Base-by-base conservation (phyloP, 2,888 invertebrate species). In the Resseliella maxima region DNA sequence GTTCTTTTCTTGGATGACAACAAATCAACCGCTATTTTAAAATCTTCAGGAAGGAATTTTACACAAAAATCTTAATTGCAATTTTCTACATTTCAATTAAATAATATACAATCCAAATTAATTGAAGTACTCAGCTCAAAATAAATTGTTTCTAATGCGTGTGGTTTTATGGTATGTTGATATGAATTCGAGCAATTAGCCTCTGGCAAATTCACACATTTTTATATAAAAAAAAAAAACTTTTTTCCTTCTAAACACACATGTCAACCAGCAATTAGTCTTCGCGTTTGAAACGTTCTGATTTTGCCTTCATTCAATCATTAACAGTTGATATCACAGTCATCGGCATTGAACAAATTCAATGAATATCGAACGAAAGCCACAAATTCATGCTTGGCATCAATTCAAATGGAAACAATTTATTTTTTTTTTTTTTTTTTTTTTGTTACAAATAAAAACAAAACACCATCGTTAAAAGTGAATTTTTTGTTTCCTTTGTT, bases 401-500 rank as follows among this genome's bases (percentile, higher is more conserved):
- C 35, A 72, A 35, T 12, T 72, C 72, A 72, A 72, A n/a, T 31
- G 15, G 72, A 59, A 59, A 72, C 72, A 72, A 50, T 50, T 50
- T 50, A n/a, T n/a, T n/a, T n/a, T n/a, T n/a, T n/a, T n/a, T 50
- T 50, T 50, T 50, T 50, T 50, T 50, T 6, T 18, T 50, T 18
- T 1, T 50, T 12, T n/a, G n/a, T 24, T 35, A 72, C 12, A 35
- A 72, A 31, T 3, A 31, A 3, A 72, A 72, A 59, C n/a, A 59
- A 1, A 24, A 72, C 3, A 15, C 31, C 27, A 59, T 59, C 59
- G 24, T 59, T 59, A 59, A 59, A 59, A 24, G 59, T 59, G 59
- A 27, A 24, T n/a, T 72, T 50, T 2, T 50, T 50, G 8, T 50
- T 50, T 50, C 18, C 18, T 50, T 8, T 18, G 8, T 2, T 50